A percentile compares a stretch with the other conserved stretches of the same genome.
phyloP scores from a whole-genome alignment of 2,113 vertebrate genomes.

The Larimichthys polyactis region DNA sequence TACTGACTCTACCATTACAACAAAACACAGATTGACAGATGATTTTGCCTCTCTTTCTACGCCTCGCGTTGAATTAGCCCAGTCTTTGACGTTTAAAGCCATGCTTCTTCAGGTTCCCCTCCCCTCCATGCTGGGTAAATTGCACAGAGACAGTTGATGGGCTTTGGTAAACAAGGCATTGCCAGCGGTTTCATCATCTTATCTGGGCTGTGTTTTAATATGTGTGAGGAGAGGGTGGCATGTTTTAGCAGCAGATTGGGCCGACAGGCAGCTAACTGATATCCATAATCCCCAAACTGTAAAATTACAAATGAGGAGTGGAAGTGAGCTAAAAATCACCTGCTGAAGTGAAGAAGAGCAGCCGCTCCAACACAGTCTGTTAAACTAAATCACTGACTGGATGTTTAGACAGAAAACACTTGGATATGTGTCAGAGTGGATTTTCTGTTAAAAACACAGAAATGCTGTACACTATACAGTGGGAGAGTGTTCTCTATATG shows the following conservation, averaged over 20 bases:
- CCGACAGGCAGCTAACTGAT: conserved; percentile 44
- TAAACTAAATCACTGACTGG: not conserved
- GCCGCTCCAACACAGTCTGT: not conserved
- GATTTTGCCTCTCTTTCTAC: not conserved
- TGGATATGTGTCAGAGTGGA: not conserved
- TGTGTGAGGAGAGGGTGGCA: conserved; percentile 27
- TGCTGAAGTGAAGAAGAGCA: not conserved
- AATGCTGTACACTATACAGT: not conserved
- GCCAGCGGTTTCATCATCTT: conserved; percentile 74
- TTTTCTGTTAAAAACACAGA: not conserved
- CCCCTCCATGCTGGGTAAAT: conserved; percentile 7
- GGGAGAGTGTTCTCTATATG: not conserved
- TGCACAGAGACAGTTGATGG: conserved; percentile 54
- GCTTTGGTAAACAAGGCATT: conserved; percentile 69
- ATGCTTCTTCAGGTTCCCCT: conserved; percentile 1
- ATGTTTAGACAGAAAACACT: not conserved
- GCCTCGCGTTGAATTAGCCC: conserved; percentile 9
- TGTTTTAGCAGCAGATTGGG: conserved; percentile 22
- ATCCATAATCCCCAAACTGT: conserved; percentile 41
- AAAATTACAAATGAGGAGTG: conserved; percentile 14
- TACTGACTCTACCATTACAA: not conserved
- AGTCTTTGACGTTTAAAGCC: conserved; percentile 11
- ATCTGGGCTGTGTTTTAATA: conserved; percentile 28
- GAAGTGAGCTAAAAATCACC: not conserved
- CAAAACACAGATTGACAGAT: not conserved